Evolutionary conservation across 2,113 vertebrate species (phyloP).

Genomic region (Aptenodytes forsteri): DNA sequence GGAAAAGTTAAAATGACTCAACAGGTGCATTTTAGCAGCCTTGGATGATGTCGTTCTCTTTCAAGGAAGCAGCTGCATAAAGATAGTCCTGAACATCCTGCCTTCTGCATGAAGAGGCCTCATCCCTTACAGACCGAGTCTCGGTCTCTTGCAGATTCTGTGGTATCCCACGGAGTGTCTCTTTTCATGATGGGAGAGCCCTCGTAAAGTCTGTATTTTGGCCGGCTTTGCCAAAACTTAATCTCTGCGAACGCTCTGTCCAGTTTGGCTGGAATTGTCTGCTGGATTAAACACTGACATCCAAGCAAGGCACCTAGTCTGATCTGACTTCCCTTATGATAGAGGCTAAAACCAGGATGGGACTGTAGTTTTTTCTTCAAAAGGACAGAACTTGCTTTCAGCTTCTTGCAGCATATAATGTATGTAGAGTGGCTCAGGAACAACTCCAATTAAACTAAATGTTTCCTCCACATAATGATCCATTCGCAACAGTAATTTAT

Average conservation of each 20-base stretch:
- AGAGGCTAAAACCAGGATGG: not conserved
- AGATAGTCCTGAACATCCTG: not conserved
- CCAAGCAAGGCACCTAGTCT: not conserved
- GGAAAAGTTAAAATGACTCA: not conserved
- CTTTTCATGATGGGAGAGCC: not conserved
- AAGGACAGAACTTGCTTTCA: not conserved
- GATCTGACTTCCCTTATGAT: not conserved
- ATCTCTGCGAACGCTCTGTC: not conserved
- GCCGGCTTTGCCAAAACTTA: not conserved
- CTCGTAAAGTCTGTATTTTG: not conserved
- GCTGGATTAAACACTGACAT: not conserved
- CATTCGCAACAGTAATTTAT: not conserved
- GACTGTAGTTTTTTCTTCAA: not conserved
- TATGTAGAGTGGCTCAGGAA: not conserved
- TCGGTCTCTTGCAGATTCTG: not conserved
- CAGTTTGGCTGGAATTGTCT: not conserved
- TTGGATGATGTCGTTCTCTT: not conserved
- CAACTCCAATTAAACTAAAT: constrained; percentile 36
- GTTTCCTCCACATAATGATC: constrained; percentile 42
- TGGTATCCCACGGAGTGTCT: not conserved
- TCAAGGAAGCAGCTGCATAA: not conserved
- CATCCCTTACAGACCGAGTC: not conserved
- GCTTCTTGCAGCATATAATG: not conserved
- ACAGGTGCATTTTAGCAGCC: not conserved
- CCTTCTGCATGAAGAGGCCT: not conserved